phyloP scores from a whole-genome alignment of 1,140 invertebrate genomes.

The Caenorhabditis latens region DNA sequence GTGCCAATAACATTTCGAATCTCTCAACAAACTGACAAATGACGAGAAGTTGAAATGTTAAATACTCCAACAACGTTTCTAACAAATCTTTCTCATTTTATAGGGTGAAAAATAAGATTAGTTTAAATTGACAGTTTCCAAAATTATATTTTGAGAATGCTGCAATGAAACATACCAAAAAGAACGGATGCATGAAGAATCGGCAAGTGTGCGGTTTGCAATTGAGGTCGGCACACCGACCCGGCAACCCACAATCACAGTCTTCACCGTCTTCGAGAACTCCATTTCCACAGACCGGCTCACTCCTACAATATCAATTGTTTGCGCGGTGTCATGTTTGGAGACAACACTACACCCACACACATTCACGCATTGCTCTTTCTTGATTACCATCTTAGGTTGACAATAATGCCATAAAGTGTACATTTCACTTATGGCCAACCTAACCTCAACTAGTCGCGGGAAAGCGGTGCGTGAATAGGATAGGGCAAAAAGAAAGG shows the following conservation, averaged over 20 bases:
- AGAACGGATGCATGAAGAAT: slow-evolving; percentile 56
- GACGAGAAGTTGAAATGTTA: neutral
- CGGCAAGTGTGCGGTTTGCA: slow-evolving; percentile 57
- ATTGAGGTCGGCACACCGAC: slow-evolving; percentile 32
- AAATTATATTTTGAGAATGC: neutral
- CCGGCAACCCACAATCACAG: slow-evolving; percentile 56
- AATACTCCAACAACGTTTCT: neutral
- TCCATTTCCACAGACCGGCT: slow-evolving; percentile 58
- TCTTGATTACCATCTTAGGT: slow-evolving; percentile 47
- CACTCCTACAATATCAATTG: slow-evolving; percentile 53
- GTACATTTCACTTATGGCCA: slow-evolving; percentile 4
- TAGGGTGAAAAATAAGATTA: too few relatives aligned
- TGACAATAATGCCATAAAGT: slow-evolving; percentile 19
- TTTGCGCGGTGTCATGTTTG: slow-evolving; percentile 46
- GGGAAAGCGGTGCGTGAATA: neutral
- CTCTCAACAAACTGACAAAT: neutral
- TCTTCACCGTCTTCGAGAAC: slow-evolving; percentile 57
- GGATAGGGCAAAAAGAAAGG: neutral
- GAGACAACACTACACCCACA: neutral
- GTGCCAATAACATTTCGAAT: neutral
- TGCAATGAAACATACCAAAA: slow-evolving; percentile 49
- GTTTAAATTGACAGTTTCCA: neutral
- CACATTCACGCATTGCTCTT: slow-evolving; percentile 45
- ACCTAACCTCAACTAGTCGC: neutral
- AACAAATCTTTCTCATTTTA: too few relatives aligned